These are phyloP conservation scores for Megaptera novaeangliae DNA, from an alignment of 2,113 vertebrate species.

Conservation along the genomic window DNA sequence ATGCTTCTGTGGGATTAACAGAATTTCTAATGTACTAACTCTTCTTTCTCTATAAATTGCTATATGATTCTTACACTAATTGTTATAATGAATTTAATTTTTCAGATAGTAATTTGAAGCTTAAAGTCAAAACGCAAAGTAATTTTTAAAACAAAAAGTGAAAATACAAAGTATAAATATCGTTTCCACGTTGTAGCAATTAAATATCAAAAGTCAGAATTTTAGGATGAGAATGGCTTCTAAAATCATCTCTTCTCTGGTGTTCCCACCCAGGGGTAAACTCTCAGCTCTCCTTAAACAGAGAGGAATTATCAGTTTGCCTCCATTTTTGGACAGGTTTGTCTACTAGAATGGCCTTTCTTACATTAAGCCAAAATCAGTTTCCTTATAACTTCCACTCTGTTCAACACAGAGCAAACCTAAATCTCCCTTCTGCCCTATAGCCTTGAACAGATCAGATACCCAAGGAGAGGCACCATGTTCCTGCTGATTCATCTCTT, in stretches of 20 bases:
- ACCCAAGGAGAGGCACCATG: rapidly evolving
- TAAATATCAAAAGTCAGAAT: neutral
- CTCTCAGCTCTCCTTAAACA: neutral
- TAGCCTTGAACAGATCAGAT: neutral
- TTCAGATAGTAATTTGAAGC: neutral
- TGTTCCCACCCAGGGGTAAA: neutral
- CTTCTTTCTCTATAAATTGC: neutral
- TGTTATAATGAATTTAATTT: neutral
- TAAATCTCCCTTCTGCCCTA: no score
- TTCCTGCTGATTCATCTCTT: neutral
- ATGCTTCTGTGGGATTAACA: neutral
- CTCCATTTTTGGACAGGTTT: neutral
- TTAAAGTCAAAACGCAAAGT: neutral
- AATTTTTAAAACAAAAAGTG: neutral
- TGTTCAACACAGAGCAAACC: neutral
- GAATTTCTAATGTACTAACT: neutral
- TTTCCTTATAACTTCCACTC: neutral
- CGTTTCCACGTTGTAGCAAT: neutral
- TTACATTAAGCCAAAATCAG: neutral
- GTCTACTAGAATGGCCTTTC: neutral
- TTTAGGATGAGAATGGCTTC: neutral
- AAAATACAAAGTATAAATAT: neutral
- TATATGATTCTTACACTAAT: neutral
- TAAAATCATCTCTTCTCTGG: neutral
- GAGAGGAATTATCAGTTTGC: neutral